phyloP scores from a whole-genome alignment of 2,113 vertebrate species.

The Ia io region DNA sequence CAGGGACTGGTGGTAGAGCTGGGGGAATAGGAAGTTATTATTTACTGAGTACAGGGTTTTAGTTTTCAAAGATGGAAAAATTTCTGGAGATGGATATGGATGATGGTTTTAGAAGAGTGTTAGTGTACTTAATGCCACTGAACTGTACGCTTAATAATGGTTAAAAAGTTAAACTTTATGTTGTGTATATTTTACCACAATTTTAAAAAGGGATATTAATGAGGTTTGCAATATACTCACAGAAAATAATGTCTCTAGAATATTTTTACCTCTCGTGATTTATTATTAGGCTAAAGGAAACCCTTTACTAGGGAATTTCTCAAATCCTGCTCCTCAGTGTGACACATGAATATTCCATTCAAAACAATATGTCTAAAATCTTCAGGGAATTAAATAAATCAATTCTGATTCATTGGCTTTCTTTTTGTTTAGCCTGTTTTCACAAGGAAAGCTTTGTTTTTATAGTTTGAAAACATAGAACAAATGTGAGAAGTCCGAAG shows the following conservation, averaged over 20 bases:
- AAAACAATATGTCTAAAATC: background rate
- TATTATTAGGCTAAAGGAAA: conserved; percentile 18
- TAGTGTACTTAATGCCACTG: background rate
- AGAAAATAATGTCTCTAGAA: conserved; percentile 3
- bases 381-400: background rate
- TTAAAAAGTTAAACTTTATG: background rate
- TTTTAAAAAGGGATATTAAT: background rate
- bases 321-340: background rate
- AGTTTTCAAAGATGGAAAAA: background rate
- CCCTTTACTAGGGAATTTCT: background rate
- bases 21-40: no score
- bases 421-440: background rate
- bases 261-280: background rate
- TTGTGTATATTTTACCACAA: background rate
- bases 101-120: background rate
- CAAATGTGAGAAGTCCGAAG: background rate
- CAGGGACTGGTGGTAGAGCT: no score
- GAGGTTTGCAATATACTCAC: background rate
- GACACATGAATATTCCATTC: background rate
- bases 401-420: background rate
- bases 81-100: background rate
- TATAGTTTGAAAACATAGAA: background rate
- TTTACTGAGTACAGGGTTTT: background rate
- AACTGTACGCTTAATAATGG: background rate
- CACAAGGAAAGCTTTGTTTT: background rate